A percentile compares a stretch with the other conserved stretches of the same genome.
Evolutionary conservation across 2,797 vertebrate species (phyloP).

Genomic region (Rhynchotus rufescens): DNA sequence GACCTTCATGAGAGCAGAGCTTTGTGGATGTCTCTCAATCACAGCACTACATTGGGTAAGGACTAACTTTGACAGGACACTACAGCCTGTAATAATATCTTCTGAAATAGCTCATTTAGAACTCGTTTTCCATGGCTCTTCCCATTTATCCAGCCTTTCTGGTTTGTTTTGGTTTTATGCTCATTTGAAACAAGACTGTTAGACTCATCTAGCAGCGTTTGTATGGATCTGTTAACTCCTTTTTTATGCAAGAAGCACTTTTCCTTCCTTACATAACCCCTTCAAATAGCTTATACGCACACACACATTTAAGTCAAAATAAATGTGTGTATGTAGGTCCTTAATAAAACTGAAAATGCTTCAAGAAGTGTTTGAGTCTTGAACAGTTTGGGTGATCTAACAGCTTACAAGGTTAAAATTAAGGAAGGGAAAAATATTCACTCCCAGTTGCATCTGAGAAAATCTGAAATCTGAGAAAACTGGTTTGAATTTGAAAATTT

Average conservation of each 20-base stretch:
- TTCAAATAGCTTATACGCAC: background rate
- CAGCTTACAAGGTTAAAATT: background rate
- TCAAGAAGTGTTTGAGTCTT: background rate
- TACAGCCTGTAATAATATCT: slow-evolving; percentile 18
- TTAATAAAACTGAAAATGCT: background rate
- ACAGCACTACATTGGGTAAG: background rate
- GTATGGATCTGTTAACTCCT: background rate
- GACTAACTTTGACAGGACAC: slow-evolving; percentile 21
- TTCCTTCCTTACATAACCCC: background rate
- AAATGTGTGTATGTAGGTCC: background rate
- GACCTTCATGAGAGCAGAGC: background rate
- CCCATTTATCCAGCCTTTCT: background rate
- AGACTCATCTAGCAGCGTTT: background rate
- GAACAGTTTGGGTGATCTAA: background rate
- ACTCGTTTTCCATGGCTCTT: slow-evolving; percentile 16
- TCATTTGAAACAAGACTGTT: background rate
- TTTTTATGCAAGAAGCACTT: slow-evolving; percentile 1
- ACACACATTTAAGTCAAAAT: background rate
- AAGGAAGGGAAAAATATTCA: background rate
- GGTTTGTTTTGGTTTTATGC: background rate
- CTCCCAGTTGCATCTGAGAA: background rate
- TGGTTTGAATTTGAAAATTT: background rate
- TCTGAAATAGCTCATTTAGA: background rate
- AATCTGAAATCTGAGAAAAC: background rate
- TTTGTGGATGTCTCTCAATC: background rate